These are phyloP conservation scores for Hemicrepidius hirtus DNA, from an alignment of 2,888 invertebrate species.

Conservation along the genomic window DNA sequence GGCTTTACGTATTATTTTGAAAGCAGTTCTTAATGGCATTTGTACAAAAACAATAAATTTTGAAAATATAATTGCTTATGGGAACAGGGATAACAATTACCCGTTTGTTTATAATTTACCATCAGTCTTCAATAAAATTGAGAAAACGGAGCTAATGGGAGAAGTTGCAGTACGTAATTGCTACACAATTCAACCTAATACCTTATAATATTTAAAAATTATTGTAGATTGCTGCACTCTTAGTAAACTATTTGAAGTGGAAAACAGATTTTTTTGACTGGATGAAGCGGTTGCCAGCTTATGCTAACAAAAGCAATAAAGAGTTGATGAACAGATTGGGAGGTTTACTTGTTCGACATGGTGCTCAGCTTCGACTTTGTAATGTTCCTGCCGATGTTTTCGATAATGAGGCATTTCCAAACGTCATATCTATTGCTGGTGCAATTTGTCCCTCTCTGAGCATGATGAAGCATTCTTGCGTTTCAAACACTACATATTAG, in stretches of 20 bases:
- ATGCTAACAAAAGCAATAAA: background rate
- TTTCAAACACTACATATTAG: background rate
- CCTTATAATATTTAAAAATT: no score
- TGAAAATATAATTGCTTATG: background rate
- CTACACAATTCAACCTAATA: no score
- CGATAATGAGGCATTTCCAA: background rate
- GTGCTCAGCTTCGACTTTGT: background rate
- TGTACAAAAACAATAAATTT: background rate
- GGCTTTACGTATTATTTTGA: conserved; percentile 38
- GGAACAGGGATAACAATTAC: conserved; percentile 70
- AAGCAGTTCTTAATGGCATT: background rate
- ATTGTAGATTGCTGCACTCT: background rate
- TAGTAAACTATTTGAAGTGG: background rate
- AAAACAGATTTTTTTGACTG: background rate
- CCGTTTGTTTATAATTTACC: conserved; percentile 73
- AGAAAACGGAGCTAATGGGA: background rate
- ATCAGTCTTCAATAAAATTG: background rate
- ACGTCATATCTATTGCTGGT: background rate
- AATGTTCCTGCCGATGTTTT: background rate
- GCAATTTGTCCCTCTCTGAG: background rate
- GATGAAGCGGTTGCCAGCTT: background rate
- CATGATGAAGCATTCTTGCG: background rate
- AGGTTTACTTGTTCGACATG: background rate
- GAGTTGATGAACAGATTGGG: background rate
- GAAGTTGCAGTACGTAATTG: background rate